Conservation (phyloP, 64 coral and sea anemone species). For the Porites australiensis region DNA sequence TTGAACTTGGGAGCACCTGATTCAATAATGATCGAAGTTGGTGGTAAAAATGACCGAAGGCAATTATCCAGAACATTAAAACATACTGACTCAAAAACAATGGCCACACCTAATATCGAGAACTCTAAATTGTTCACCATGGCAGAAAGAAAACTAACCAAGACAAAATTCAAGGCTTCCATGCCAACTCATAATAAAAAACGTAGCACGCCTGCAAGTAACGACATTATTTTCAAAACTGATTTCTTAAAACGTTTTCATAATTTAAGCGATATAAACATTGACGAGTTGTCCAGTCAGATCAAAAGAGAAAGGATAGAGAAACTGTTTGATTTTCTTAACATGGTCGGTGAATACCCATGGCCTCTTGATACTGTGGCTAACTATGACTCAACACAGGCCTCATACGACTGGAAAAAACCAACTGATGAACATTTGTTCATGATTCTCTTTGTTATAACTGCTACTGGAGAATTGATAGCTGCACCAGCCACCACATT, state of each 20-base stretch:
- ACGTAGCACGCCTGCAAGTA: background rate
- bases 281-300: background rate
- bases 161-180: no score
- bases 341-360: conserved; percentile 80
- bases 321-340: conserved; percentile 83
- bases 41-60: background rate
- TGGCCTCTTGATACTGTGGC: conserved; percentile 89
- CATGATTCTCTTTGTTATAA: conserved; percentile 85
- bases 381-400: conserved; percentile 65
- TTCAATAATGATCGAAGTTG: background rate
- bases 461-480: conserved; percentile 72
- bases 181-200: background rate
- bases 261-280: background rate
- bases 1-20: no score
- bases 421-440: conserved; percentile 58
- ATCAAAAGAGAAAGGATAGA: conserved; percentile 58
- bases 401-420: conserved; percentile 52
- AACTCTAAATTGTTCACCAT: no score
- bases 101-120: no score
- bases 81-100: no score
- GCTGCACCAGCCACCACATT: conserved; percentile 79
- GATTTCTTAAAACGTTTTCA: background rate
- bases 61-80: no score
- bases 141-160: no score
- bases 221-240: background rate